These are phyloP conservation scores for Sogatella furcifera DNA, from an alignment of 1,140 invertebrate genomes.

Conservation along the genomic window DNA sequence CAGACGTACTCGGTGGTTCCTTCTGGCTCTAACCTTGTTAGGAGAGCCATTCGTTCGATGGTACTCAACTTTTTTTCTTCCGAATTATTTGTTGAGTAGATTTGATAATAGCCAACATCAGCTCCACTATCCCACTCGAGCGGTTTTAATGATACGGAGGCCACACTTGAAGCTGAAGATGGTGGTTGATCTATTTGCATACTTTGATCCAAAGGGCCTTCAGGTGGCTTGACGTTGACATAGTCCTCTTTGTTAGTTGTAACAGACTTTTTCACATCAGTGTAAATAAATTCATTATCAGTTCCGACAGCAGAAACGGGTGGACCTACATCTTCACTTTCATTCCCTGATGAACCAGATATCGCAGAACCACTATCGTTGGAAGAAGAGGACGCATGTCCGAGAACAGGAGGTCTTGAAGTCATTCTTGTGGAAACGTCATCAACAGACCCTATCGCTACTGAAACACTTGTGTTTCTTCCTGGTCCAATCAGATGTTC, in stretches of 20 bases:
- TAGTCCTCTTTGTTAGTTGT: conserved; percentile 5
- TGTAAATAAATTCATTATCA: not conserved
- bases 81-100: not conserved
- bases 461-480: no score
- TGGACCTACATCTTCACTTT: not conserved
- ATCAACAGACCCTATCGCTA: no score
- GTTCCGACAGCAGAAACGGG: not conserved
- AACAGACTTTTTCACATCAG: not conserved
- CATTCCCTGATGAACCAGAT: not conserved
- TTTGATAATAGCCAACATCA: conserved; percentile 55
- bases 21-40: conserved; percentile 34
- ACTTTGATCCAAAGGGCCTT: conserved; percentile 5
- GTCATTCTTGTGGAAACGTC: not conserved
- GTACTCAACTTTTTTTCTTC: conserved; percentile 34
- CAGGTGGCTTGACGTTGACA: conserved; percentile 8
- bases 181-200: not conserved
- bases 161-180: conserved; percentile 19
- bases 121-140: conserved; percentile 66
- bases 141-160: conserved; percentile 15
- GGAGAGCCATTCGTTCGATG: conserved; percentile 41
- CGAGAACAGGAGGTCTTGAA: conserved; percentile 9
- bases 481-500: no score
- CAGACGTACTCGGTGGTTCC: conserved; percentile 29
- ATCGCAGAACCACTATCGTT: conserved; percentile 6
- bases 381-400: conserved; percentile 12